Base-by-base conservation (phyloP, 2,113 vertebrate genomes). In the Puffinus mauretanicus region DNA sequence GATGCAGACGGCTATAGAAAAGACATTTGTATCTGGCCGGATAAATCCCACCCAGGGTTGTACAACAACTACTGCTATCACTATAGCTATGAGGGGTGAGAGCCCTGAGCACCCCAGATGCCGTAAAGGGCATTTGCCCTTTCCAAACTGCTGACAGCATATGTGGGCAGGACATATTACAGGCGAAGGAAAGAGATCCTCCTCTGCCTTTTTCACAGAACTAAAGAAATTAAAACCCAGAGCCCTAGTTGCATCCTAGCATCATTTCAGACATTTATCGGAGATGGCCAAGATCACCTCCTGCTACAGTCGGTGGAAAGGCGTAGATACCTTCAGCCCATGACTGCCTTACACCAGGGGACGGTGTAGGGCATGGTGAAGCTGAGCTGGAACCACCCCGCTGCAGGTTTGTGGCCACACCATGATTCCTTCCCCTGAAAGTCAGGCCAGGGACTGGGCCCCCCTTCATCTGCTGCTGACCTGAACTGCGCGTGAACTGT, bases 401-500 rank as follows among this genome's bases (percentile, higher is more conserved):
- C 18, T 16, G 44, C 61, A 44, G 60, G 13, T 24, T 40, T 84
- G 47, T 49, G 72, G 44, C 38, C 77, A 55, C 17, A 13, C 21
- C 30, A 10, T 0, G 1, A 70, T 36, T 34, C 54, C 55, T 52
- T 27, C 32, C 49, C 64, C 36, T 38, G 40, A 36, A 65, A 76
- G 47, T 38, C 52, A 57, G 40, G 40, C 58, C 49, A 52, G 44
- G 30, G 34, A 32, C 82, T 17, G 55, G 15, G 2, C 46, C 73
- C 32, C 44, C 16, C 51, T 78, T 49, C 51, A 13, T 61, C 65
- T 29, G 40, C 75, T 75, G 60, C 60, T 64, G 49, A 65, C 80
- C 86, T 96, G 95, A 95, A 92, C 93, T 91, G 77, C 60, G 4
- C 4, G 1, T 95, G 92, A 95, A 85, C 96, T 87, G 65, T 93